Conservation (phyloP, 2,113 vertebrate species). For the Callipepla californica region DNA sequence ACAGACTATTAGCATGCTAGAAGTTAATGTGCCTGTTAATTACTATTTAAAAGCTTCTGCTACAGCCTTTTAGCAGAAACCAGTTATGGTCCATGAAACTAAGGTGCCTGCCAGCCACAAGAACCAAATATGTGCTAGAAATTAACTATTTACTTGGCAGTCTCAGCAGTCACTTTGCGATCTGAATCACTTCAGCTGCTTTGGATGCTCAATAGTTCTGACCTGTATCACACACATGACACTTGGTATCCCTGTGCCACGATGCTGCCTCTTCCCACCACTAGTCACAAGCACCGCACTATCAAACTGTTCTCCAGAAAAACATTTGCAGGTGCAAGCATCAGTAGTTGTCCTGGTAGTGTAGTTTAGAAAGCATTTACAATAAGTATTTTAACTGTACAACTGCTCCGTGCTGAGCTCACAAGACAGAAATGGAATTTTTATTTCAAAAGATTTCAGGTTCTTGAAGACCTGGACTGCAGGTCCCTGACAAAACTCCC, state of each 20-base stretch:
- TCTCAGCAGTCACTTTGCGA: constrained; percentile 15
- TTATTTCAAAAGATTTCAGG: background rate
- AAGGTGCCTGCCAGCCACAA: constrained; percentile 32
- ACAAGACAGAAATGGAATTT: background rate
- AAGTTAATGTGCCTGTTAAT: constrained; percentile 17
- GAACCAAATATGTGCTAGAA: constrained; percentile 11
- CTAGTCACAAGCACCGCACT: background rate
- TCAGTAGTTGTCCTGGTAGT: constrained; percentile 25
- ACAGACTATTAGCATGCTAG: background rate
- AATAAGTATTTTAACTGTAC: constrained; percentile 12
- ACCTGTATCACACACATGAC: background rate
- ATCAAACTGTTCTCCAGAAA: constrained; percentile 15
- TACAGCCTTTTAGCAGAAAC: background rate
- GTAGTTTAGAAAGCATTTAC: constrained; percentile 30
- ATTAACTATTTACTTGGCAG: constrained; percentile 59
- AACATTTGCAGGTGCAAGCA: constrained; percentile 1
- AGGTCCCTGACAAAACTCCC: background rate
- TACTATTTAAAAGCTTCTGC: constrained; percentile 8
- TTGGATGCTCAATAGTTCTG: constrained; percentile 12
- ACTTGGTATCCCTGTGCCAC: background rate
- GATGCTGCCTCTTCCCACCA: background rate
- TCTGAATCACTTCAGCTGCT: constrained; percentile 19
- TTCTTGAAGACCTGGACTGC: background rate
- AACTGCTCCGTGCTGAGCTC: background rate
- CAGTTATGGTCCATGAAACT: background rate